phyloP scores from a whole-genome alignment of 2,888 invertebrate species.

The Spialia ferax region DNA sequence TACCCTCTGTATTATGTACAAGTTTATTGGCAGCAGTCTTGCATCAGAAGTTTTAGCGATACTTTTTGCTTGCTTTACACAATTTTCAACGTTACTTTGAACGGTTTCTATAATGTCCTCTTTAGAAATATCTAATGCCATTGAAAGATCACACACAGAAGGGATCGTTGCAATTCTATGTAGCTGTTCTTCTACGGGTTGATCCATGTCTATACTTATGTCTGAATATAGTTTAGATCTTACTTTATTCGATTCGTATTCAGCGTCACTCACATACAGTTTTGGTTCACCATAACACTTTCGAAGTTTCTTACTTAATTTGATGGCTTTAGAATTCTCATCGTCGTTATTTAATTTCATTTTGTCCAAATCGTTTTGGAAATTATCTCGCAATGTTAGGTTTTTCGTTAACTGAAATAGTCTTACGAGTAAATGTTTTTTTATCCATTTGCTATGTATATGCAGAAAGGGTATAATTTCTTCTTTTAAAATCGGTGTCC shows the following conservation, averaged over 20 bases:
- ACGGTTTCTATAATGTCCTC: conserved; percentile 51
- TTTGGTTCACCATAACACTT: conserved; percentile 74
- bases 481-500: conserved; percentile 70
- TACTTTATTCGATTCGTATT: conserved; percentile 58
- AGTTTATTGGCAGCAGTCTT: conserved; percentile 86
- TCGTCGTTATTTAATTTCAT: conserved; percentile 54
- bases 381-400: conserved; percentile 49
- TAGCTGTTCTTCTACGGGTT: conserved; percentile 65
- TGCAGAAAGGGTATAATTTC: conserved; percentile 87
- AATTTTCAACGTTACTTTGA: conserved; percentile 55
- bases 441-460: conserved; percentile 91
- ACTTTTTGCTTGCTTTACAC: conserved; percentile 47
- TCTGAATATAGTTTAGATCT: conserved; percentile 58
- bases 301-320: conserved; percentile 72
- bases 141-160: conserved; percentile 51
- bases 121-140: conserved; percentile 68
- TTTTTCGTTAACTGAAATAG: conserved; percentile 57
- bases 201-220: conserved; percentile 62
- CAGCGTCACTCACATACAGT: conserved; percentile 60
- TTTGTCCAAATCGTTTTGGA: conserved; percentile 50
- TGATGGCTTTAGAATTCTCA: conserved; percentile 59
- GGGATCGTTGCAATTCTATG: conserved; percentile 50
- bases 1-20: conserved; percentile 78
- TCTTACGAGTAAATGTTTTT: conserved; percentile 86
- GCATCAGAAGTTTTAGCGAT: conserved; percentile 50